phyloP scores from a whole-genome alignment of 2,113 vertebrate species.

The Okapia johnstoni region DNA sequence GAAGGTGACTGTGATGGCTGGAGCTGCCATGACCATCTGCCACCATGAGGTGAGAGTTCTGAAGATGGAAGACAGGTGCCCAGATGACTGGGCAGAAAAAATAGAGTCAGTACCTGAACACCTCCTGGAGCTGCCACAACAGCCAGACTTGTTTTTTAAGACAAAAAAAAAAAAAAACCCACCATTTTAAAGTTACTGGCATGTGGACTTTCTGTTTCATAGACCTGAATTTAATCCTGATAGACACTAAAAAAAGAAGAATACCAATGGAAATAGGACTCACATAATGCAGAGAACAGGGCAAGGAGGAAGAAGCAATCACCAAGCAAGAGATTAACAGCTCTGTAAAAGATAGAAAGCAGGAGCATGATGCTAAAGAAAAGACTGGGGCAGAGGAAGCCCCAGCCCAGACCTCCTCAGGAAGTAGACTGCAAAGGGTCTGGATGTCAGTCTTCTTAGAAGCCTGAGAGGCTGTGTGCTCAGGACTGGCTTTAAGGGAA shows the following conservation, averaged over 20 bases:
- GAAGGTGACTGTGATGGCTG: not conserved
- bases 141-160: not conserved
- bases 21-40: not conserved
- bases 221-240: not conserved
- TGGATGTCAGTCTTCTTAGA: not conserved
- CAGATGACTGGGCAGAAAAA: not conserved
- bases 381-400: not conserved
- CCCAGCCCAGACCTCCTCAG: not conserved
- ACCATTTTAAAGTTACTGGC: not conserved
- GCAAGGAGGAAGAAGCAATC: not conserved
- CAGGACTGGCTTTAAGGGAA: not conserved
- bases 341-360: not conserved
- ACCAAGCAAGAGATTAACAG: not conserved
- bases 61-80: not conserved
- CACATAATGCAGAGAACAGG: not conserved
- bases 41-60: not conserved
- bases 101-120: not conserved
- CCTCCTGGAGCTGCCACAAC: not conserved
- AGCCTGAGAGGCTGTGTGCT: not conserved
- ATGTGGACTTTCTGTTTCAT: not conserved
- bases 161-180: not conserved
- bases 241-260: not conserved
- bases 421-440: not conserved
- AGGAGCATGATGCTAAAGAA: not conserved
- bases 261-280: not conserved